Conservation (phyloP, 2,113 vertebrate genomes). For the Pseudorasbora parva region DNA sequence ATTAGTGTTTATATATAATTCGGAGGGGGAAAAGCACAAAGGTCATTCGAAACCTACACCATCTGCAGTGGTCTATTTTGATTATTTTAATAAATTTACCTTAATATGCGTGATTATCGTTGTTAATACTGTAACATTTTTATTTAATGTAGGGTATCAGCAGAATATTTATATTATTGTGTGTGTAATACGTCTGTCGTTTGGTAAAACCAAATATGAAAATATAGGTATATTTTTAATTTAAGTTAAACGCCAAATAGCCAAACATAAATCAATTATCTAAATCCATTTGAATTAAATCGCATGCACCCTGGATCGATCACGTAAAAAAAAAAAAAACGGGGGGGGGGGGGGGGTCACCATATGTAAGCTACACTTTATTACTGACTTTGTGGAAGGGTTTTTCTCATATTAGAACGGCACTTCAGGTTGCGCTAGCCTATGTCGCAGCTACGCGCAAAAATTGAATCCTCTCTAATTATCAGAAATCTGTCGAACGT, state of each 20-base stretch:
- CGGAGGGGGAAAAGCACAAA: background rate
- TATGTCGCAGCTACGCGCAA: background rate
- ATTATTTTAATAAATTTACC: background rate
- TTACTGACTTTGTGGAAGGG: background rate
- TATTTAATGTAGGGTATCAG: too few species aligned
- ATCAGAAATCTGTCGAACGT: background rate
- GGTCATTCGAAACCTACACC: background rate
- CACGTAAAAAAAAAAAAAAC: background rate
- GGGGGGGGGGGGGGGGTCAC: background rate
- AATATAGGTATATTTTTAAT: background rate
- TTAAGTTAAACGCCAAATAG: background rate
- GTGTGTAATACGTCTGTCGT: background rate
- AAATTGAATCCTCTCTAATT: background rate
- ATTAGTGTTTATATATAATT: background rate
- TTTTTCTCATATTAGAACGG: background rate
- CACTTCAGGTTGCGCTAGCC: background rate
- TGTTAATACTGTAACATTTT: background rate
- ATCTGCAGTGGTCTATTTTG: background rate
- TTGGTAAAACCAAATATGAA: background rate
- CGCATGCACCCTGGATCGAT: too few species aligned
- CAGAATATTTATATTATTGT: background rate
- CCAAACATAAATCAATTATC: background rate
- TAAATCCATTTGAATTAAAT: background rate
- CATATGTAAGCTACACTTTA: background rate
- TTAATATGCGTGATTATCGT: background rate